Evolutionary conservation across 1,140 invertebrate genomes (phyloP).

Genomic region (Heliconius melpomene): DNA sequence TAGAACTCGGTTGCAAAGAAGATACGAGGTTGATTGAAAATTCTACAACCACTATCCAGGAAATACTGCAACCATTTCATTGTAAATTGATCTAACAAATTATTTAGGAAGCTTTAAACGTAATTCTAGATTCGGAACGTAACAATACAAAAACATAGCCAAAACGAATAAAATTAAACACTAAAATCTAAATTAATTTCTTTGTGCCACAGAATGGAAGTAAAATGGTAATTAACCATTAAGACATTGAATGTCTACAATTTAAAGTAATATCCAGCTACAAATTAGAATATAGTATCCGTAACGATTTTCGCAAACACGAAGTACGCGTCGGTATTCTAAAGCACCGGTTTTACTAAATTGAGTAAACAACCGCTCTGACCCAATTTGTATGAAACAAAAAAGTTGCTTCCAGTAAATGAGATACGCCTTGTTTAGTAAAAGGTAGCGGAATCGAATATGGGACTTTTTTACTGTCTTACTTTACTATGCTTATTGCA

Average conservation of each 20-base stretch:
- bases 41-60: background rate
- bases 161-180: background rate
- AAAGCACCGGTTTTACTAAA: constrained; percentile 33
- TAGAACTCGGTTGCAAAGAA: background rate
- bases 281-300: constrained; percentile 22
- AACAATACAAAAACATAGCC: background rate
- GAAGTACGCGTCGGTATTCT: constrained; percentile 23
- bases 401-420: constrained; percentile 23
- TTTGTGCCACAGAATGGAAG: background rate
- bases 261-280: background rate
- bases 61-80: constrained; percentile 11
- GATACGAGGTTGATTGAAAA: background rate
- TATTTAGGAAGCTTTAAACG: background rate
- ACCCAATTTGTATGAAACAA: constrained; percentile 30
- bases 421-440: constrained; percentile 21
- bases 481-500: background rate
- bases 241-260: constrained; percentile 23
- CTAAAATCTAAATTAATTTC: background rate
- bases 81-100: constrained; percentile 5
- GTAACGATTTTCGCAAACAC: constrained; percentile 22
- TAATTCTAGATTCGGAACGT: background rate
- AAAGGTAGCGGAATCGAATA: constrained; percentile 6
- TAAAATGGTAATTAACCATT: background rate
- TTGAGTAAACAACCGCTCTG: constrained; percentile 33
- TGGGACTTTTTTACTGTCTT: background rate